A percentile compares a stretch with the other conserved stretches of the same genome.
These are phyloP conservation scores for Gavialis gangeticus DNA, from an alignment of 2,113 vertebrate genomes.

Conservation along the genomic window DNA sequence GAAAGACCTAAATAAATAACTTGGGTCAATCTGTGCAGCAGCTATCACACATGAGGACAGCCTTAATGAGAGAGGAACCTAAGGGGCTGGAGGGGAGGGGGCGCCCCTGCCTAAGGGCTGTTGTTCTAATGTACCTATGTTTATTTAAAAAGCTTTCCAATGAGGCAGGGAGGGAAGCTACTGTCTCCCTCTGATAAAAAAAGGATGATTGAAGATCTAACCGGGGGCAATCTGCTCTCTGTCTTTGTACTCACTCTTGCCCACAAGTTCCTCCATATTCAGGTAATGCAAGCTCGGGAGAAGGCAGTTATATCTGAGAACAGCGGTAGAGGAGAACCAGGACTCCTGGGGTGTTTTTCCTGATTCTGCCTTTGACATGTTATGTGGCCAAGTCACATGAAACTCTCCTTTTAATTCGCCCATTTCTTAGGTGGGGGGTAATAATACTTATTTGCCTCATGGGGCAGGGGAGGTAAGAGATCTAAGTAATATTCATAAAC, in stretches of 20 bases:
- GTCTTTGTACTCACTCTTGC: conserved; percentile 20
- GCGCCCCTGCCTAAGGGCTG: conserved; percentile 27
- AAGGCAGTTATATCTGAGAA: background rate
- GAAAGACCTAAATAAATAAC: conserved; percentile 55
- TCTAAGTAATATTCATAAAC: background rate
- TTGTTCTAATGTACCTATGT: conserved; percentile 73
- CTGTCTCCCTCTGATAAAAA: conserved; percentile 62
- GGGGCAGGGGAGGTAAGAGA: background rate
- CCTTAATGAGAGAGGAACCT: conserved; percentile 51
- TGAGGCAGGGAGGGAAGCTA: conserved; percentile 63
- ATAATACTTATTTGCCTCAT: background rate
- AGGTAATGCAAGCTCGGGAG: conserved; percentile 22
- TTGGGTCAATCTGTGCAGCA: conserved; percentile 41
- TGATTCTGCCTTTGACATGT: background rate
- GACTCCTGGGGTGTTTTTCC: background rate
- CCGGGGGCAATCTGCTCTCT: conserved; percentile 64
- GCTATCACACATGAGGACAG: conserved; percentile 41
- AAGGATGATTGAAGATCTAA: conserved; percentile 59
- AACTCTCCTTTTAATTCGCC: background rate
- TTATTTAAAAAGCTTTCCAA: conserved; percentile 76
- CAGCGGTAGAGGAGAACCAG: background rate
- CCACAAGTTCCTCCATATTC: background rate
- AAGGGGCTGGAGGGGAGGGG: conserved; percentile 38
- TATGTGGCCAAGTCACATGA: background rate
- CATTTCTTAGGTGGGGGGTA: background rate